These are phyloP conservation scores for Dicyrtoma fusca DNA, from an alignment of 2,888 invertebrate species.

Conservation along the genomic window DNA sequence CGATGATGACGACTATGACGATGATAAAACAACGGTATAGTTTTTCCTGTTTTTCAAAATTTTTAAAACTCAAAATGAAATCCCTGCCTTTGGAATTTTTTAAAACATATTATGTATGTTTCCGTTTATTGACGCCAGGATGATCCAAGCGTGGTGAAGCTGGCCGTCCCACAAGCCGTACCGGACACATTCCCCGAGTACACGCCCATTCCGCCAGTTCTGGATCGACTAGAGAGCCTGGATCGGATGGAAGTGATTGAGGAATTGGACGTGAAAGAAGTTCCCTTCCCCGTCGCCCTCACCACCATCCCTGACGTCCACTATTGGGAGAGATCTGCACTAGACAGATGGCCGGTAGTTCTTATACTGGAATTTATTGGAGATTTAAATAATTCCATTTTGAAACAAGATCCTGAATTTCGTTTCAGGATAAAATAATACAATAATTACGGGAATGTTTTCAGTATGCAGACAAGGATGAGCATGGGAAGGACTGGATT, in stretches of 20 bases:
- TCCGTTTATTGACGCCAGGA: background rate
- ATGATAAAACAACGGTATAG: conserved; percentile 10
- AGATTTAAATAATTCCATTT: no score
- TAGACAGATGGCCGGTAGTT: conserved; percentile 51
- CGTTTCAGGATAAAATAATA: no score
- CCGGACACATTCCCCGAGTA: conserved; percentile 46
- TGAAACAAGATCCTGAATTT: no score
- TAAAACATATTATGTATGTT: no score
- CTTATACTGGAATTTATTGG: no score
- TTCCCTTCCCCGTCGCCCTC: conserved; percentile 51
- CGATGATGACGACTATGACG: conserved; percentile 38
- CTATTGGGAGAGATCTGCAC: conserved; percentile 52
- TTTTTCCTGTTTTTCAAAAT: background rate
- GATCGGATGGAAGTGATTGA: conserved; percentile 50
- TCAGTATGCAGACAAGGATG: conserved; percentile 40
- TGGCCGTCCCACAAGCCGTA: conserved; percentile 29
- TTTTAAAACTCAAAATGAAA: background rate
- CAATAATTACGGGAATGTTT: no score
- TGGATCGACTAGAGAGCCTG: conserved; percentile 35
- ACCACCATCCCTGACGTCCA: conserved; percentile 53
- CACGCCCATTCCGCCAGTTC: conserved; percentile 30
- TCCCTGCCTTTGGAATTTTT: no score
- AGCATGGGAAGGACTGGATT: conserved; percentile 47
- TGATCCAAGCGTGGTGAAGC: background rate
- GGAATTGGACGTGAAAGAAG: conserved; percentile 50